Conservation (phyloP, 2,113 vertebrate genomes). For the Ophthalmotilapia sp. region DNA sequence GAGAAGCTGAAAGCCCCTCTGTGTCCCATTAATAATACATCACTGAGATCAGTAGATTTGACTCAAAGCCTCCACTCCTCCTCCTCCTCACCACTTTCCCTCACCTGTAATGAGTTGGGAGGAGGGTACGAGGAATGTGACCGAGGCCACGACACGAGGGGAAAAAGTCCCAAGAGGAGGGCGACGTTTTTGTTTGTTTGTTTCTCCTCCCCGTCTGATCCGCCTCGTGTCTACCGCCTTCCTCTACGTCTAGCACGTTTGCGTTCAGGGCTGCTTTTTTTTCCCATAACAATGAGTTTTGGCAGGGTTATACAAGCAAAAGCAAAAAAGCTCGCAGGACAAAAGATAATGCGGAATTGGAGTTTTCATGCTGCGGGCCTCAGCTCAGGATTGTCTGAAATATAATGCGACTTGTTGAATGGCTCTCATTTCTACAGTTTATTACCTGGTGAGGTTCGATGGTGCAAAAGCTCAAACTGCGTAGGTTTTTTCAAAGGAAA, state of each 20-base stretch:
- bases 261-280: background rate
- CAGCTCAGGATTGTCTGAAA: background rate
- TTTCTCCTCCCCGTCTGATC: background rate
- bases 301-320: background rate
- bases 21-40: conserved; percentile 46
- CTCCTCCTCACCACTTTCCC: background rate
- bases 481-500: background rate
- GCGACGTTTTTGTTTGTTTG: background rate
- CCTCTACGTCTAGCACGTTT: background rate
- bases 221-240: background rate
- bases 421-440: background rate
- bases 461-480: background rate
- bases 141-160: background rate
- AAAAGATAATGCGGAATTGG: background rate
- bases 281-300: background rate
- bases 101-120: conserved; percentile 35
- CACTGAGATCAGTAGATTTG: conserved; percentile 10
- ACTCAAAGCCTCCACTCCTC: background rate
- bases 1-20: conserved; percentile 9
- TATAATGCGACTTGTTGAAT: background rate
- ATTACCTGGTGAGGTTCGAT: background rate
- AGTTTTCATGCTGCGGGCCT: background rate
- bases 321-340: background rate
- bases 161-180: background rate
- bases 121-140: background rate